phyloP scores from a whole-genome alignment of 2,888 invertebrate genomes.

The Apodemia mormo region DNA sequence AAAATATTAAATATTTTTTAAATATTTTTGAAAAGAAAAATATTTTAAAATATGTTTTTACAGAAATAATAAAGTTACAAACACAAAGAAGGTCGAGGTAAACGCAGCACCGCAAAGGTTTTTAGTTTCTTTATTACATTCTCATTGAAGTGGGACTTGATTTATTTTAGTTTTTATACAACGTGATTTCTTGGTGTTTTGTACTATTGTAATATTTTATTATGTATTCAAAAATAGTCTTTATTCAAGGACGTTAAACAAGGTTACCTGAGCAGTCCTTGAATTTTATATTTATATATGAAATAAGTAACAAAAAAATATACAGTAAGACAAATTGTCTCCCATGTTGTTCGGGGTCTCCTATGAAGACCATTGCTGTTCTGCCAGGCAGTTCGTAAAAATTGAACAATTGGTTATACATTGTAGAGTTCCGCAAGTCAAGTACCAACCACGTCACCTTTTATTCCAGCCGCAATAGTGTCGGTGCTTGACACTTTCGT shows the following conservation, averaged over 20 bases:
- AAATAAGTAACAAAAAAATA: too few species aligned
- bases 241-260: neutral
- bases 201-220: neutral
- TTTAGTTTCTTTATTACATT: slow-evolving; percentile 3
- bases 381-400: too few species aligned
- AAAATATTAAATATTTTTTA: too few species aligned
- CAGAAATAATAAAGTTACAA: neutral
- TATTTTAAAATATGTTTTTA: neutral
- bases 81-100: slow-evolving; percentile 6
- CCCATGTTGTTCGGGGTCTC: too few species aligned
- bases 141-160: neutral
- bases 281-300: too few species aligned
- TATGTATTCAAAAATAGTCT: neutral
- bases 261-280: neutral
- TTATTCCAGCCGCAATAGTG: too few species aligned
- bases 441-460: too few species aligned
- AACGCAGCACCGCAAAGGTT: slow-evolving; percentile 5
- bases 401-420: too few species aligned
- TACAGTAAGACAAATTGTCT: too few species aligned
- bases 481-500: too few species aligned
- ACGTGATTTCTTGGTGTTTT: neutral
- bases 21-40: neutral
- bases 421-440: too few species aligned
- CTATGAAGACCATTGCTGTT: too few species aligned
- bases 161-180: neutral